A percentile compares a stretch with the other conserved stretches of the same genome.
These are phyloP conservation scores for Pseudochirops cupreus DNA, from an alignment of 2,797 vertebrate genomes.

Conservation along the genomic window DNA sequence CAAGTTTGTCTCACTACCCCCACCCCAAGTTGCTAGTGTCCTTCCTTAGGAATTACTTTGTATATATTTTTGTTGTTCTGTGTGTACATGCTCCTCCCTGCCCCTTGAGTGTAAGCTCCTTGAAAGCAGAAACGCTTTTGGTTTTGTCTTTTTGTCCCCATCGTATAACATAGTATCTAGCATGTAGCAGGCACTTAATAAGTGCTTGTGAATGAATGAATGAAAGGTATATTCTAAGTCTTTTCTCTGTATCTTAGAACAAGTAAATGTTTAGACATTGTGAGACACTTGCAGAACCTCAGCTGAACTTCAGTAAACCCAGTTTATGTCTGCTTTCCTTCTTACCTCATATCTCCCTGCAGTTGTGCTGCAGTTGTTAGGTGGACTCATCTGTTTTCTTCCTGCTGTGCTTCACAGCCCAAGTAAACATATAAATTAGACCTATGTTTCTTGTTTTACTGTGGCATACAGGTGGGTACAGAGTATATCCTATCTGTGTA, in stretches of 20 bases:
- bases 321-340: constrained; percentile 1
- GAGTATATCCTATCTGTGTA: not conserved
- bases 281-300: not conserved
- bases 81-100: not conserved
- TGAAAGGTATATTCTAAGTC: not conserved
- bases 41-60: not conserved
- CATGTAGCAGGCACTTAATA: not conserved
- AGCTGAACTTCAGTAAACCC: constrained; percentile 35
- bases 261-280: not conserved
- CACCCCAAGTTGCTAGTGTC: not conserved
- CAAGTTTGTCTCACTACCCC: not conserved
- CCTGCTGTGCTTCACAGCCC: not conserved
- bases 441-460: not conserved
- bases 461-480: not conserved
- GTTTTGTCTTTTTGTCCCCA: constrained; percentile 3
- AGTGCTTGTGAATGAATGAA: not conserved
- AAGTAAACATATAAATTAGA: not conserved
- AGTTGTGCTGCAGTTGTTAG: constrained; percentile 24
- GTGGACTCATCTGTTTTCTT: constrained; percentile 19
- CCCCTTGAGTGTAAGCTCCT: not conserved
- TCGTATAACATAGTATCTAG: not conserved
- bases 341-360: constrained; percentile 6
- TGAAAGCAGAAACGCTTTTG: constrained; percentile 26
- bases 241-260: constrained; percentile 30
- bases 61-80: not conserved